phyloP scores from a whole-genome alignment of 2,888 invertebrate genomes.

The Epinotia nisella region DNA sequence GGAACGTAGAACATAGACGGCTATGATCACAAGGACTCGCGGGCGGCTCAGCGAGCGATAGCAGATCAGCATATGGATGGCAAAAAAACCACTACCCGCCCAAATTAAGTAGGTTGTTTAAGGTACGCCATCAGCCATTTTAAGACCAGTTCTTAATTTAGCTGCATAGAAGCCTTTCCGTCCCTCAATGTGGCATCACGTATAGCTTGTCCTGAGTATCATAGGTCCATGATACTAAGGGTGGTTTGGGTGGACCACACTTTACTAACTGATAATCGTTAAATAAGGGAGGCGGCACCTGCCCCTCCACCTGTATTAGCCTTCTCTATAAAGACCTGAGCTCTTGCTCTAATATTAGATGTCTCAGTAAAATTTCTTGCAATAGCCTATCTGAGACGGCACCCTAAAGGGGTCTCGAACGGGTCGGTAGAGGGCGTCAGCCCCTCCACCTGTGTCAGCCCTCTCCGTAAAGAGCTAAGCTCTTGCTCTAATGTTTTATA shows the following conservation, averaged over 20 bases:
- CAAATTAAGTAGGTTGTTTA: too few species aligned
- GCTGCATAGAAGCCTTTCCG: too few species aligned
- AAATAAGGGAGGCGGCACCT: neutral
- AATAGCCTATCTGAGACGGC: slow-evolving; percentile 63
- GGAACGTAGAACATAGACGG: slow-evolving; percentile 12
- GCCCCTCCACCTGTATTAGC: neutral
- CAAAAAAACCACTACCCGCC: too few species aligned
- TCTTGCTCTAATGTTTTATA: slow-evolving; percentile 86
- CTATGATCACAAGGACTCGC: neutral
- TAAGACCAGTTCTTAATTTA: too few species aligned
- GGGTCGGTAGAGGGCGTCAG: neutral
- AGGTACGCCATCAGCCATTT: too few species aligned
- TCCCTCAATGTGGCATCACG: too few species aligned
- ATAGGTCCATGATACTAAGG: too few species aligned
- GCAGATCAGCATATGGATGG: too few species aligned
- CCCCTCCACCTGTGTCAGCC: slow-evolving; percentile 79
- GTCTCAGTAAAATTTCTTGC: too few species aligned
- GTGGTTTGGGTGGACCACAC: neutral
- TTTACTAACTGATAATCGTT: neutral
- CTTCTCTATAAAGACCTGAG: too few species aligned
- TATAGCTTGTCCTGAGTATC: too few species aligned
- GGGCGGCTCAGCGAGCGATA: too few species aligned
- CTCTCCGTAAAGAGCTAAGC: slow-evolving; percentile 92
- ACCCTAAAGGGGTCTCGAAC: slow-evolving; percentile 45
- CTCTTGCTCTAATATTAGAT: neutral